These are phyloP conservation scores for Myathropa florea DNA, from an alignment of 2,888 invertebrate species.

Conservation along the genomic window DNA sequence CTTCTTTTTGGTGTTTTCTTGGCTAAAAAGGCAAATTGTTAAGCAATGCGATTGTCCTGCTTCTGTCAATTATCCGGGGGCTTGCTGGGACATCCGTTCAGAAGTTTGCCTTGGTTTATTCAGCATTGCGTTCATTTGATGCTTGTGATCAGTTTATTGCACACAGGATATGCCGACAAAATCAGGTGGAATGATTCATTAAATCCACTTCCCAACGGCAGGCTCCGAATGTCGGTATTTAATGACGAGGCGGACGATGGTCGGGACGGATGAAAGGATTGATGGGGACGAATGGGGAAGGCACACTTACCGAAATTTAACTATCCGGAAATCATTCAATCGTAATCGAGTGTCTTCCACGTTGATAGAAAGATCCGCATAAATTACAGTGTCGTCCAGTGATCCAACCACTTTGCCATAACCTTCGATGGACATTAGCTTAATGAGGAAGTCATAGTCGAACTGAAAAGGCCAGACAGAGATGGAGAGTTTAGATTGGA, in stretches of 20 bases:
- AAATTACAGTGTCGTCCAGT: slow-evolving; percentile 77
- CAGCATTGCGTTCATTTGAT: background rate
- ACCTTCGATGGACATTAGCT: slow-evolving; percentile 77
- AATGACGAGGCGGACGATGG: background rate
- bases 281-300: background rate
- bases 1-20: background rate
- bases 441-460: slow-evolving; percentile 78
- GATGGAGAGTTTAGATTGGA: slow-evolving; percentile 19
- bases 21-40: slow-evolving; percentile 5
- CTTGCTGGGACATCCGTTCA: background rate
- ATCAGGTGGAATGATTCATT: slow-evolving; percentile 28
- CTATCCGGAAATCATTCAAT: slow-evolving; percentile 78
- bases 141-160: background rate
- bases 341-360: slow-evolving; percentile 75
- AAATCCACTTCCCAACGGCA: background rate
- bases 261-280: background rate
- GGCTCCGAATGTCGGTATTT: background rate
- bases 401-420: slow-evolving; percentile 78
- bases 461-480: slow-evolving; percentile 73
- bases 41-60: slow-evolving; percentile 33
- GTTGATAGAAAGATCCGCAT: slow-evolving; percentile 77
- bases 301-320: slow-evolving; percentile 76
- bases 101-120: background rate
- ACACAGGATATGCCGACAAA: background rate
- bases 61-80: background rate